Evolutionary conservation across 2,113 vertebrate genomes (phyloP), one percentile per base, ranked within the genome.

Genomic region (Cygnus buccinator): DNA sequence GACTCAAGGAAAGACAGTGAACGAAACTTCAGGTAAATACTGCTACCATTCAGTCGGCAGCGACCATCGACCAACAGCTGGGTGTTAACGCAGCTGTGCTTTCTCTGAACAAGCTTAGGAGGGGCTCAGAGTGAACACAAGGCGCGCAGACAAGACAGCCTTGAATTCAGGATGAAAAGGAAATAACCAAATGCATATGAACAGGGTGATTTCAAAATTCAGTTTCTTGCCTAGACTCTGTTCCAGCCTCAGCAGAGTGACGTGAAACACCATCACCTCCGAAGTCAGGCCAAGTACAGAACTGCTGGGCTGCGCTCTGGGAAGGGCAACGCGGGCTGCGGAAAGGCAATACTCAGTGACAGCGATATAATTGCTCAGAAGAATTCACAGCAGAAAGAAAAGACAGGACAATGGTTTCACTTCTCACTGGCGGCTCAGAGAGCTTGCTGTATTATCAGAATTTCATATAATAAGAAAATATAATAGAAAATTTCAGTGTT

Each of bases 391-490:
- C 17, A 74, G 76, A 72, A 89, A 48, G 44, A 57, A 61, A 68
- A 46, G 3, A 74, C 33, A 41, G 20, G 23, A 43, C 73, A 14
- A 57, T 46, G 16, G 33, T 77, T 70, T 35, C 8, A 16, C 3
- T 1, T 55, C 50, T 62, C 19, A 65, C 9, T 18, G 12, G 41
- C 6, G 2, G 74, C 25, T 78, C 89, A 86, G 65, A 70, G 75
- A 52, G 33, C 3, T 44, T 55, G 61, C 21, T 52, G 37, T 13
- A 41, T 44, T 72, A 62, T 23, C 37, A 55, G 13, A 28, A 43
- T 50, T 96, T 68, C n/a, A 55, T 18, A 67, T 33, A 91, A 61
- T 26, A 58, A 71, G 37, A 86, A 86, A 85, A 96, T 52, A 65
- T 10, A 80, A 95, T 54, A 58, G 48, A 54, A 90, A 74, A 93